These are phyloP conservation scores for Arctia plantaginis DNA, from an alignment of 2,888 invertebrate species.

Conservation along the genomic window DNA sequence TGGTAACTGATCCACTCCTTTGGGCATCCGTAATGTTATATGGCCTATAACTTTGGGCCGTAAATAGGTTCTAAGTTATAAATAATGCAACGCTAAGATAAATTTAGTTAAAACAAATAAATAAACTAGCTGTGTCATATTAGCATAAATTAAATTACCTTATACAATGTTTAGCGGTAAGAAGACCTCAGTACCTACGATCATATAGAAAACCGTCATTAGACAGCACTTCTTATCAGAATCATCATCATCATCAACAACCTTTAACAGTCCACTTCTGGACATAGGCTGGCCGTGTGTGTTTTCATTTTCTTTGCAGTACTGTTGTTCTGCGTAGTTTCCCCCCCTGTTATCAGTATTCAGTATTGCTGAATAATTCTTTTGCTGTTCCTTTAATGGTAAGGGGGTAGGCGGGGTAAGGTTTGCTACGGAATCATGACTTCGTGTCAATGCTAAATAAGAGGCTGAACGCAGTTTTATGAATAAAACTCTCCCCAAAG, in stretches of 20 bases:
- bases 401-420: background rate
- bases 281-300: too few species aligned
- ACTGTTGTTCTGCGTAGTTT: too few species aligned
- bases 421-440: background rate
- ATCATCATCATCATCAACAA: too few species aligned
- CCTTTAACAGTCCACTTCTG: too few species aligned
- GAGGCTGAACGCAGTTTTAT: background rate
- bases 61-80: background rate
- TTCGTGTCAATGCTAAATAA: background rate
- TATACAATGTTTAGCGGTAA: background rate
- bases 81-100: background rate
- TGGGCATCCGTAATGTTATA: background rate
- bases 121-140: background rate
- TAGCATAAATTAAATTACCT: background rate
- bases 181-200: background rate
- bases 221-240: background rate
- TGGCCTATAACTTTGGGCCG: background rate
- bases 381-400: background rate
- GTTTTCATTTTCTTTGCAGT: too few species aligned
- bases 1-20: background rate
- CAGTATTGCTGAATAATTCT: background rate
- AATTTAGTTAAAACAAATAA: background rate
- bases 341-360: background rate
- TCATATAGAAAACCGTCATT: background rate
- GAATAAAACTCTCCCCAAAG: background rate